Evolutionary conservation across 2,113 vertebrate genomes (phyloP).

Genomic region (Scomber japonicus): DNA sequence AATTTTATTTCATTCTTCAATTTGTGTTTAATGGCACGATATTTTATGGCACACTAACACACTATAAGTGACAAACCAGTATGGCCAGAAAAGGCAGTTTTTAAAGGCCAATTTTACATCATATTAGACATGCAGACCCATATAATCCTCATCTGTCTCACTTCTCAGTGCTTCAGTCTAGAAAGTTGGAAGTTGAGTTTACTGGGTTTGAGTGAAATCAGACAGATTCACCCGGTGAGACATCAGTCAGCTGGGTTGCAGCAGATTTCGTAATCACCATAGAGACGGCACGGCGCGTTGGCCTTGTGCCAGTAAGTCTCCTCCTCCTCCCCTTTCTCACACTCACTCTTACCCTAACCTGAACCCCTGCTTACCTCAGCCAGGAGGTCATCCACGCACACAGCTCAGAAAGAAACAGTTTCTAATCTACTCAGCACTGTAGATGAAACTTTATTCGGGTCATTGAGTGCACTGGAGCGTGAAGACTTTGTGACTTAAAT

Average conservation of each 20-base stretch:
- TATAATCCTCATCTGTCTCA: neutral
- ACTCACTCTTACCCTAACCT: constrained; percentile 4
- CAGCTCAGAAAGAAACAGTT: neutral
- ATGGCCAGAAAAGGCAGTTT: neutral
- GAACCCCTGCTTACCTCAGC: constrained; percentile 33
- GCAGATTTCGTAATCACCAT: constrained; percentile 78
- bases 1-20: too few relatives aligned
- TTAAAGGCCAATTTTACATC: neutral
- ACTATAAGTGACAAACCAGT: neutral
- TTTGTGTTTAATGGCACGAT: too few relatives aligned
- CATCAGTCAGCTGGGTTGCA: constrained; percentile 67
- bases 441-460: constrained; percentile 23
- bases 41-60: neutral
- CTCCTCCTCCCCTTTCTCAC: too few relatives aligned
- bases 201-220: neutral
- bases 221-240: constrained; percentile 39
- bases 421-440: neutral
- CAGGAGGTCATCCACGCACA: neutral
- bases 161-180: neutral
- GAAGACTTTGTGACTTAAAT: neutral
- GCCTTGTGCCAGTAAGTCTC: constrained; percentile 51
- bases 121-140: neutral
- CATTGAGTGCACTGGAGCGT: neutral
- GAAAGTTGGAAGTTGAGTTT: neutral
- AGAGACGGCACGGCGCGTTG: constrained; percentile 58